phyloP scores from a whole-genome alignment of 1,140 invertebrate species.

The Dendrolimus punctatus region DNA sequence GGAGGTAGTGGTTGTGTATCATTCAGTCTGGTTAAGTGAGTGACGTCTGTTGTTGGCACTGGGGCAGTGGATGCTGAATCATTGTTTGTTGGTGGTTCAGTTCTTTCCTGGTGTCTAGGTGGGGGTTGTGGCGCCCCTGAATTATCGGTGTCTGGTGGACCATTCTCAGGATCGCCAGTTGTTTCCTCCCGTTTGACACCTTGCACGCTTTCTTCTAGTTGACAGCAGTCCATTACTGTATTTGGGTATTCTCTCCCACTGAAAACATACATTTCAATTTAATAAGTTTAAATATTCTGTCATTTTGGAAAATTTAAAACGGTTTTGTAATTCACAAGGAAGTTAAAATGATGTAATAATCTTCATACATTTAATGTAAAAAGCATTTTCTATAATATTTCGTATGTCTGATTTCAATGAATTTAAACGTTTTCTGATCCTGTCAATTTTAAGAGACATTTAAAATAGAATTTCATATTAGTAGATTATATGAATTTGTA shows the following conservation, averaged over 20 bases:
- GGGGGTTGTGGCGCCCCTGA: slow-evolving; percentile 60
- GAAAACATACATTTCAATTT: slow-evolving; percentile 41
- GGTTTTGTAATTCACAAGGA: too few relatives aligned
- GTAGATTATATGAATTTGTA: too few relatives aligned
- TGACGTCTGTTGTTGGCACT: slow-evolving; percentile 53
- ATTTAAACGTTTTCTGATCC: too few relatives aligned
- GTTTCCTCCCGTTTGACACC: slow-evolving; percentile 86
- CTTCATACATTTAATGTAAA: too few relatives aligned
- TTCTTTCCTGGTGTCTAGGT: slow-evolving; percentile 50
- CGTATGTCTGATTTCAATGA: too few relatives aligned
- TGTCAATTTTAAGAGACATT: too few relatives aligned
- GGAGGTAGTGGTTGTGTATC: slow-evolving; percentile 60
- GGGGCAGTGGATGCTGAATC: slow-evolving; percentile 48
- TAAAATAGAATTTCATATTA: too few relatives aligned
- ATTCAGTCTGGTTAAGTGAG: slow-evolving; percentile 56
- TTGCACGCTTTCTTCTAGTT: slow-evolving; percentile 86
- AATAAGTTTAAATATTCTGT: too few relatives aligned
- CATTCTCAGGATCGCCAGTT: slow-evolving; percentile 87
- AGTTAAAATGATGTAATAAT: too few relatives aligned
- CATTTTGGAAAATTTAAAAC: too few relatives aligned
- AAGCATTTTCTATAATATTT: too few relatives aligned
- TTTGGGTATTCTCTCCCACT: slow-evolving; percentile 93
- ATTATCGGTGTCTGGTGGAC: slow-evolving; percentile 87
- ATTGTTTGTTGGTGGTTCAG: slow-evolving; percentile 45
- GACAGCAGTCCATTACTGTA: slow-evolving; percentile 93